These are phyloP conservation scores for Agrypnus murinus DNA, from an alignment of 2,888 invertebrate genomes.

Conservation along the genomic window DNA sequence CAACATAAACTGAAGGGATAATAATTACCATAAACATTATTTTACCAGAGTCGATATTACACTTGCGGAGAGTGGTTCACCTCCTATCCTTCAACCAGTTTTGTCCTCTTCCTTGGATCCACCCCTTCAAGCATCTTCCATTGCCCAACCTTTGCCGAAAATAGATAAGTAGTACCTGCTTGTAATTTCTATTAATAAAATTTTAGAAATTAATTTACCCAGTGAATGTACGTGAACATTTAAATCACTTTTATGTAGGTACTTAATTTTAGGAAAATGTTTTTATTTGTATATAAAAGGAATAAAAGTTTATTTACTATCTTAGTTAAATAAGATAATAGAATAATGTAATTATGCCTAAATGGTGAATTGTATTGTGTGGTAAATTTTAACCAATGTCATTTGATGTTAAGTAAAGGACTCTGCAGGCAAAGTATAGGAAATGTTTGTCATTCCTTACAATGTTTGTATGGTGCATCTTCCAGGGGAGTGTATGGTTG, in stretches of 20 bases:
- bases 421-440: no score
- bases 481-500: no score
- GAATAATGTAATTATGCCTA: no score
- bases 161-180: neutral
- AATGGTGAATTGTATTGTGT: no score
- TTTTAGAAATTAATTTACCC: neutral
- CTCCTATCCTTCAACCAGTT: constrained; percentile 1
- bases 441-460: no score
- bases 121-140: neutral
- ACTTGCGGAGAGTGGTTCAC: neutral
- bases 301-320: neutral
- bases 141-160: neutral
- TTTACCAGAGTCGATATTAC: neutral
- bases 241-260: neutral
- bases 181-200: neutral
- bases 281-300: neutral
- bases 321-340: neutral
- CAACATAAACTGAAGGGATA: no score
- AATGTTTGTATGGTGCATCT: no score
- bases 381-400: no score
- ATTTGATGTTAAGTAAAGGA: no score
- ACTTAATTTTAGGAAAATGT: neutral
- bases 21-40: no score
- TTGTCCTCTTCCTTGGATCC: neutral
- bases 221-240: neutral